These are phyloP conservation scores for Anastatus disparis DNA, from an alignment of 1,140 invertebrate genomes.

Conservation along the genomic window DNA sequence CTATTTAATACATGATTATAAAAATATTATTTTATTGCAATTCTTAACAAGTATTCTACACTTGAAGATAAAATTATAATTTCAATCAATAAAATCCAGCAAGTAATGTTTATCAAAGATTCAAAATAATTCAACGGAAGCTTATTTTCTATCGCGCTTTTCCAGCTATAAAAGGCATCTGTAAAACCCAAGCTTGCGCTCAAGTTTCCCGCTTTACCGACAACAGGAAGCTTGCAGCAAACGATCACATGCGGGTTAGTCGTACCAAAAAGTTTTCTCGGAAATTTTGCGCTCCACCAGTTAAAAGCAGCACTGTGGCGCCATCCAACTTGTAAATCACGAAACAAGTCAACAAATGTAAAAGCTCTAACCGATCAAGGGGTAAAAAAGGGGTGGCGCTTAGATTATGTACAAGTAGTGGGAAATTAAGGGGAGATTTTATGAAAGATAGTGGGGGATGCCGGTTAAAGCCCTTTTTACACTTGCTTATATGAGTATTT, in stretches of 20 bases:
- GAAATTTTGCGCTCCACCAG: no score
- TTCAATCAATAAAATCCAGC: no score
- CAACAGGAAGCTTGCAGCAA: conserved; percentile 36
- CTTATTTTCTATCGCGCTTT: no score
- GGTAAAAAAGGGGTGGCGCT: conserved; percentile 41
- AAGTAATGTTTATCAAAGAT: no score
- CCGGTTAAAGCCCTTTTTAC: no score
- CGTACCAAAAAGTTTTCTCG: conserved; percentile 12
- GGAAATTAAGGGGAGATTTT: background rate
- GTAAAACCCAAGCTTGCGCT: background rate
- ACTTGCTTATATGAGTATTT: no score
- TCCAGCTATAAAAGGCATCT: conserved; percentile 2
- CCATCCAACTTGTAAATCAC: conserved; percentile 49
- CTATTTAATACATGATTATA: no score
- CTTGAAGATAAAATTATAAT: no score
- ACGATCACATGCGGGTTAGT: background rate
- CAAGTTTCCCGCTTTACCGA: conserved; percentile 52
- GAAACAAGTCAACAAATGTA: conserved; percentile 46
- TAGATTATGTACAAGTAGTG: background rate
- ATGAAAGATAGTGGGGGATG: background rate
- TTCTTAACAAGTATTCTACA: no score
- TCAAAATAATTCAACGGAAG: no score
- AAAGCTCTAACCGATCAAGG: conserved; percentile 41
- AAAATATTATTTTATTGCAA: no score
- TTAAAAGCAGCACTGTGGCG: conserved; percentile 53